Evolutionary conservation across 2,797 vertebrate genomes (phyloP).

Genomic region (Psittacula echo): DNA sequence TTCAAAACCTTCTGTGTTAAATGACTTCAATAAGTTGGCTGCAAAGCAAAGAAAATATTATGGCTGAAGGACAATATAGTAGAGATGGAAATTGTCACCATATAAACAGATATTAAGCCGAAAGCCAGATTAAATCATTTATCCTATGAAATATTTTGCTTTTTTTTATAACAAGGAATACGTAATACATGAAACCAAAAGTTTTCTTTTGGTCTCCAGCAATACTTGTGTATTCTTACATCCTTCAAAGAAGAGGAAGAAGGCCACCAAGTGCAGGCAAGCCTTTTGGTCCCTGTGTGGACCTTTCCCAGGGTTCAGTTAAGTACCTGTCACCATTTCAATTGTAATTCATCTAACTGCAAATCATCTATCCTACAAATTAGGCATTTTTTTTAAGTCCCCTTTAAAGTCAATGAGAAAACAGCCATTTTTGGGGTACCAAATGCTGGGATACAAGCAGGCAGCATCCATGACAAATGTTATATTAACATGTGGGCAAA

Average conservation of each 20-base stretch:
- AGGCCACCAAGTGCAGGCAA: background rate
- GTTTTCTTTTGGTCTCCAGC: background rate
- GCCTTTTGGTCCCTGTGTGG: background rate
- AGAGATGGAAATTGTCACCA: background rate
- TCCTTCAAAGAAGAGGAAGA: background rate
- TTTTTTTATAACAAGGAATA: background rate
- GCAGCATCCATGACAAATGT: background rate
- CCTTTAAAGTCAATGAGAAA: background rate
- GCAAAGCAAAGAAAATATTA: background rate
- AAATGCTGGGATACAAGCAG: background rate
- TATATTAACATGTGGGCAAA: background rate
- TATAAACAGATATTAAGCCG: background rate
- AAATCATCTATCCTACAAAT: background rate
- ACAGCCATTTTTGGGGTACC: background rate
- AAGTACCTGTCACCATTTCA: background rate
- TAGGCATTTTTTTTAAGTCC: background rate
- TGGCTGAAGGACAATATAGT: background rate
- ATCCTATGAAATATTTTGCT: background rate
- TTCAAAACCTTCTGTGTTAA: slow-evolving; percentile 20
- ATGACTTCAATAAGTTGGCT: slow-evolving; percentile 16
- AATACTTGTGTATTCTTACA: background rate
- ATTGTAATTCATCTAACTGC: background rate
- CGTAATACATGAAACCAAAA: background rate
- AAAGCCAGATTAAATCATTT: background rate
- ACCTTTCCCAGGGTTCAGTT: background rate